Evolutionary conservation across 1,140 invertebrate genomes (phyloP), one percentile per base, ranked within the genome.

Genomic region (Drosophila suzukii): DNA sequence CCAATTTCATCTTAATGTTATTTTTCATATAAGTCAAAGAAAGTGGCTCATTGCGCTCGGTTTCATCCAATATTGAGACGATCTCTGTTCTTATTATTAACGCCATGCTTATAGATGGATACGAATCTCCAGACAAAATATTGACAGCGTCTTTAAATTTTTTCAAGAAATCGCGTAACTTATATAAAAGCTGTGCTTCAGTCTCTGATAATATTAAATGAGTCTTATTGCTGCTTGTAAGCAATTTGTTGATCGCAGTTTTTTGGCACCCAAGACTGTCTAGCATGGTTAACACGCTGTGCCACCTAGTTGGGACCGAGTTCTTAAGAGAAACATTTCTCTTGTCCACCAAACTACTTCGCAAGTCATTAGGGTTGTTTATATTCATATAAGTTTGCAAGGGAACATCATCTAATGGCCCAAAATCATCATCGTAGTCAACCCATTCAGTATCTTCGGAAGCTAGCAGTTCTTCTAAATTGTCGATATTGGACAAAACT

Each of bases 181-280:
- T 30, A 27, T 49, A 49, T 24, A 49, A 49, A 49, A 49, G 46
- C 46, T 49, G 46, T 49, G 20, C 46, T 49, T 49, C 46, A 49
- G 46, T 10, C 20, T 49, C 46, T 10, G 24, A 49, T 49, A 49
- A 20, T 49, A 49, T 49, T 20, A 49, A 17, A 43, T 49, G 24
- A 27, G 27, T 49, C 20, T 30, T 49, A 49, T 49, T 20, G 20
- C 20, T 49, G 46, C 46, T 49, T 49, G 46, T 49, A 20, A 49
- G 46, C 46, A 49, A 49, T 49, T 49, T 49, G 27, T 49, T 49
- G 27, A 49, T 49, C 27, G 46, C 12, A 27, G 46, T 49, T 49
- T 11, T 24, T 27, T 49, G 36, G 12, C 36, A 13, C 11, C 36
- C 36, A 11, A 38, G 36, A 38, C 36, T 38, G 36, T 38, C 36